A percentile compares a stretch with the other conserved stretches of the same genome.
phyloP scores from a whole-genome alignment of 2,888 invertebrate species.

The Panzeria rudis region DNA sequence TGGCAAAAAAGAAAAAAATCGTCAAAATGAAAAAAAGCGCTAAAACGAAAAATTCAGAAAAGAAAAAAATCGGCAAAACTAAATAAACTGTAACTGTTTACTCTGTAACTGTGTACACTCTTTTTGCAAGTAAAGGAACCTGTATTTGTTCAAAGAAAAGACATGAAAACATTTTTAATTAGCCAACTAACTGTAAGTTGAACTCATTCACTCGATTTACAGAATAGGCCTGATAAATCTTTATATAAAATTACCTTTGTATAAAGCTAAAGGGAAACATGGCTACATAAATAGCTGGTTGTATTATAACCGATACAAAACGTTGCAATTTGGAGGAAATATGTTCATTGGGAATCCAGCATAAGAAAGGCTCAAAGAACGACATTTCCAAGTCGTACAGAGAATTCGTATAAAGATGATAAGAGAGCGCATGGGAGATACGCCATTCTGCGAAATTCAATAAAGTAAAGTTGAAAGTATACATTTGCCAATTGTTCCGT shows the following conservation, averaged over 20 bases:
- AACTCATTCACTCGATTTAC: too few species aligned
- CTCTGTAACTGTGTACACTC: too few species aligned
- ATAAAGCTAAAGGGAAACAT: constrained; percentile 70
- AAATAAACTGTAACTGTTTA: too few species aligned
- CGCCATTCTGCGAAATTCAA: constrained; percentile 88
- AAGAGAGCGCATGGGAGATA: constrained; percentile 90
- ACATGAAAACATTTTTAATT: too few species aligned
- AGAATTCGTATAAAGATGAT: constrained; percentile 91
- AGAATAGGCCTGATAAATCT: too few species aligned
- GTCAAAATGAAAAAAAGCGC: too few species aligned
- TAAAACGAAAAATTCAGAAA: too few species aligned
- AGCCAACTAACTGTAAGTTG: too few species aligned
- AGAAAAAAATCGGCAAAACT: too few species aligned
- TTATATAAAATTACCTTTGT: constrained; percentile 61
- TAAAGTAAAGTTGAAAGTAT: constrained; percentile 88
- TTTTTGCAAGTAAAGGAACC: too few species aligned
- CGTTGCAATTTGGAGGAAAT: constrained; percentile 85
- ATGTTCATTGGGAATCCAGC: constrained; percentile 85
- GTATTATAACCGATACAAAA: constrained; percentile 84
- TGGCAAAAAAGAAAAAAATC: too few species aligned
- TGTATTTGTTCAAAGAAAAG: too few species aligned
- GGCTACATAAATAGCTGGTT: constrained; percentile 80
- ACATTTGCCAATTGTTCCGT: constrained; percentile 90
- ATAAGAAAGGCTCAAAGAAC: constrained; percentile 87
- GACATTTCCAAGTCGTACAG: constrained; percentile 89